phyloP scores from a whole-genome alignment of 2,113 vertebrate species.

The Rhombomys opimus region DNA sequence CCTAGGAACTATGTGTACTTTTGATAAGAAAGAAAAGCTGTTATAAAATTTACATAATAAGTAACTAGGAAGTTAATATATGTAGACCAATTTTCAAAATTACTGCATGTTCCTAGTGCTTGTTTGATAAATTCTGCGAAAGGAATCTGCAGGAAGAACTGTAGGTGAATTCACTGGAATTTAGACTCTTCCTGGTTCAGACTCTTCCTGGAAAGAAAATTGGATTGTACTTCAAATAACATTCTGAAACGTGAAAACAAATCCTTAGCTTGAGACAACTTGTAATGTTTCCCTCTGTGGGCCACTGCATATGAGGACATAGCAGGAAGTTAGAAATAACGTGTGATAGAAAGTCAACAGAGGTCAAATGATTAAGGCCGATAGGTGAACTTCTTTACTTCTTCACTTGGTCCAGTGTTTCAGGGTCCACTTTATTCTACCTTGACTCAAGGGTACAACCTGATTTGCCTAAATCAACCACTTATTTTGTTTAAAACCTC shows the following conservation, averaged over 20 bases:
- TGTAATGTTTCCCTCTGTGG: background rate
- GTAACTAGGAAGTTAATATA: background rate
- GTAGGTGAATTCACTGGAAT: background rate
- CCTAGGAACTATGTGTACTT: slow-evolving; percentile 5
- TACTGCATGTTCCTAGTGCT: background rate
- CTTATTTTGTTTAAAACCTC: background rate
- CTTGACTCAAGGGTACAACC: background rate
- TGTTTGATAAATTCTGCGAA: slow-evolving; percentile 6
- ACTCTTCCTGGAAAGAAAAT: background rate
- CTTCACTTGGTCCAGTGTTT: background rate
- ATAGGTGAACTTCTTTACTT: background rate
- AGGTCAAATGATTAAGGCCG: background rate
- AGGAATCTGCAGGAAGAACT: background rate
- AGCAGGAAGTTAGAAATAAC: background rate
- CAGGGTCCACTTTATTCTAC: background rate
- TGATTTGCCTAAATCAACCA: background rate
- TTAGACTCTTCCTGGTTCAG: background rate
- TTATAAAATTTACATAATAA: slow-evolving; percentile 27
- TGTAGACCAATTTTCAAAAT: background rate
- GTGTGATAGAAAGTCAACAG: background rate
- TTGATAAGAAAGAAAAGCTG: background rate
- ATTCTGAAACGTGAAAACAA: background rate
- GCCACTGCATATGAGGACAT: background rate
- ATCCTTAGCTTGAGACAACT: background rate
- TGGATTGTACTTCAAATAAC: background rate